Base-by-base conservation (phyloP, 2,113 vertebrate genomes). In the Ptychochromis oligacanthus region DNA sequence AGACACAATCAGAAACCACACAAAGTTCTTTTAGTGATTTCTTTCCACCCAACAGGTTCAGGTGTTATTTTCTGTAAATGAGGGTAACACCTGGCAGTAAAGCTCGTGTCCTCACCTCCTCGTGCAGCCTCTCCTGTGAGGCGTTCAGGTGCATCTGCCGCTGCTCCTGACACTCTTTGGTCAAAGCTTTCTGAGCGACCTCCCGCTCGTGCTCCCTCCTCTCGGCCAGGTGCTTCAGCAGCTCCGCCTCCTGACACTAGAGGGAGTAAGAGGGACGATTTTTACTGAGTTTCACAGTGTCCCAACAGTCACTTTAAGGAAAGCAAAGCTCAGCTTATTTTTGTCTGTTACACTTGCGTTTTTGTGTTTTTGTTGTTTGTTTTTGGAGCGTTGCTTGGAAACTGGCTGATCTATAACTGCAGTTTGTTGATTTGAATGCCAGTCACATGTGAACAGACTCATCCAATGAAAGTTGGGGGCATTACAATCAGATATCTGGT, bases 181-280 rank as follows among this genome's bases (percentile, higher is more conserved):
- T 97, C 96, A 97, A 94, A 87, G 97, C 97, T 88, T 99, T 98
- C 92, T 97, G 97, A 59, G 97, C 97, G 31, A 98, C 97, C n/a
- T 97, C 97, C 3, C 97, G 93, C 87, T 98, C 96, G 0, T 99
- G 97, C 7, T 98, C 98, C 72, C 98, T 84, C 84, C 97, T 97
- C 85, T 97, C 98, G 0, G 97, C 97, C 85, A 99, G 92, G 60
- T 98, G 97, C 77, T 98, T 98, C 87, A 97, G 95, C 65, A 99
- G 96, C 93, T 99, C 98, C 0, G 98, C 97, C 90, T 99, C 97
- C 82, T 98, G 97, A 91, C 95, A 97, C 97, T 98, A 64, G 67
- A 74, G 61, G 49, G 65, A 46, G 75, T 74, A 40, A 82, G 40
- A 70, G 54, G 9, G 5, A 60, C 1, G 20, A 11, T 13, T 57